Conservation (phyloP, 30 jellyfish, hydroid and myxozoan species). For the Pseudorhiza aurosa region DNA sequence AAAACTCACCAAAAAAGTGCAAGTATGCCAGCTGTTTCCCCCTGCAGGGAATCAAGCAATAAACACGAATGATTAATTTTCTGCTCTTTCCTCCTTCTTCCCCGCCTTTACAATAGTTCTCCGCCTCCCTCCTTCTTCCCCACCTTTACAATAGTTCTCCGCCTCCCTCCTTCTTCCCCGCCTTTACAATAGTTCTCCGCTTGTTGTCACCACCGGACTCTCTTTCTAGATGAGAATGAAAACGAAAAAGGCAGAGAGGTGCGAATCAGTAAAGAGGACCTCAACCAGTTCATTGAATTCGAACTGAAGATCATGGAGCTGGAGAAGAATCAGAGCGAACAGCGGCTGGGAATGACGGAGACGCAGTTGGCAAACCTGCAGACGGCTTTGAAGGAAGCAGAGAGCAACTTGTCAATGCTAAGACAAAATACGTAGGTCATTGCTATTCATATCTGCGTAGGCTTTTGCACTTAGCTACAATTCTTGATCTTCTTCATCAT, state of each 20-base stretch:
- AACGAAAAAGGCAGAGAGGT: constrained; percentile 17
- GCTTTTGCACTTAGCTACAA: too few relatives aligned
- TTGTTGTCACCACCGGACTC: neutral
- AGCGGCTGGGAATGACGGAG: constrained; percentile 29
- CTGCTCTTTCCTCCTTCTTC: too few relatives aligned
- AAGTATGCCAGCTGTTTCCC: too few relatives aligned
- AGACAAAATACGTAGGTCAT: constrained; percentile 38
- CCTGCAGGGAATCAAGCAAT: too few relatives aligned
- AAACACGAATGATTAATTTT: too few relatives aligned
- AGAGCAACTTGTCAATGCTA: constrained; percentile 25
- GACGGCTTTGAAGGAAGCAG: constrained; percentile 42
- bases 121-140: too few relatives aligned
- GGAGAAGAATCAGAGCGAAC: constrained; percentile 51
- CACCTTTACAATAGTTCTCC: neutral
- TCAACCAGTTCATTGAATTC: constrained; percentile 53
- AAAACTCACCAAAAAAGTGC: too few relatives aligned
- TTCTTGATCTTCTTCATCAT: too few relatives aligned
- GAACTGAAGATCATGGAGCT: constrained; percentile 47
- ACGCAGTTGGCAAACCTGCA: constrained; percentile 24
- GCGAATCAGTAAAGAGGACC: constrained; percentile 44
- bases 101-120: neutral
- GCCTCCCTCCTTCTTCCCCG: neutral
- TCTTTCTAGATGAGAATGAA: too few relatives aligned
- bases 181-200: neutral
- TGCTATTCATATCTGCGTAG: too few relatives aligned